Evolutionary conservation across 2,888 invertebrate species (phyloP).

Genomic region (Chymomyza procnemis): DNA sequence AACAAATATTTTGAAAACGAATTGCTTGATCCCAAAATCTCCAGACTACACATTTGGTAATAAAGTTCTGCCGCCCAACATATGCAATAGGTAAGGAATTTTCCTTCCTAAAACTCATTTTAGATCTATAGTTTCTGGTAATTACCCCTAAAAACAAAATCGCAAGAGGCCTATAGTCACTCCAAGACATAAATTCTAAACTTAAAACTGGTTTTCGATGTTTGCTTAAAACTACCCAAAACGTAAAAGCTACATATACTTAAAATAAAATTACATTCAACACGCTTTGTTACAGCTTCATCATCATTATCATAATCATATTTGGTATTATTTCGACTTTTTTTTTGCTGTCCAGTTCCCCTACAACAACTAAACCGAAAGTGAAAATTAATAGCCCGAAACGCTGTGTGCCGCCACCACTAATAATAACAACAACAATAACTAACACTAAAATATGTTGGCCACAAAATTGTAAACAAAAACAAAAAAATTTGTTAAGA

Average conservation of each 20-base stretch:
- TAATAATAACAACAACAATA: background rate
- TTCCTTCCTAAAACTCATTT: too few relatives aligned
- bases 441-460: background rate
- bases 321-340: background rate
- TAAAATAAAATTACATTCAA: background rate
- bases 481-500: background rate
- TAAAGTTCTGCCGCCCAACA: too few relatives aligned
- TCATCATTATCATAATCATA: background rate
- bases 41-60: too few relatives aligned
- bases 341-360: background rate
- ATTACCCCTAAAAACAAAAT: too few relatives aligned
- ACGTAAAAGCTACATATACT: background rate
- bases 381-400: constrained; percentile 2
- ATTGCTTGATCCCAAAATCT: too few relatives aligned
- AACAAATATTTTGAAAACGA: too few relatives aligned
- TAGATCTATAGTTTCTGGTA: too few relatives aligned
- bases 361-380: background rate
- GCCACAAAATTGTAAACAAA: background rate
- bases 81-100: too few relatives aligned
- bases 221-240: too few relatives aligned
- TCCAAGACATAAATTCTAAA: too few relatives aligned
- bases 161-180: too few relatives aligned
- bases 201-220: too few relatives aligned
- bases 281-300: background rate
- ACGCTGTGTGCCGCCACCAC: background rate